Evolutionary conservation across 1,140 invertebrate species (phyloP), one percentile per base, ranked within the genome.

Genomic region (Micrasema minimum): DNA sequence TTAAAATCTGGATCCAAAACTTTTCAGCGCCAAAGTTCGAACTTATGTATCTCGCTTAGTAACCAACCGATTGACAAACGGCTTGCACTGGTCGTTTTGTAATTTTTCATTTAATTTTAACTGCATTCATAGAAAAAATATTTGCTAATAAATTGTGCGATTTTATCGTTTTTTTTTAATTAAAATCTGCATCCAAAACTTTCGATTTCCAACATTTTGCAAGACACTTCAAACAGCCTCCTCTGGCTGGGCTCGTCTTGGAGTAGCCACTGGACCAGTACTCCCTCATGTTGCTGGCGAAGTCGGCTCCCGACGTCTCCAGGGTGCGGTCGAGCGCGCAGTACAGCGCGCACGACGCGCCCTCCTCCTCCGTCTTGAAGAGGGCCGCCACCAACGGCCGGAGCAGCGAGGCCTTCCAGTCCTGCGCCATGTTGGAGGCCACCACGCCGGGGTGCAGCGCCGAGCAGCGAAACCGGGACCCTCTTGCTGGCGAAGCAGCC

Each of bases 391-490:
- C 6, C 5, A 45, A 1, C 9, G 31, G 10, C 2, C 26, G 1
- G 9, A 61, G 20, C 7, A 43, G 1, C 0, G 22, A 50, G 46
- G 20, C 26, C 41, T 20, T 46, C 38, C 38, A 45, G 38, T 46
- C 62, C 18, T 37, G n/a, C n/a, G 43, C 45, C 48, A 97, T 80
- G 72, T 92, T 91, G 1, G 95, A 96, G 78, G 92, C 87, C 1
- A 96, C 92, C 43, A 97, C 85, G n/a, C 96, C 96, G 5, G 96
- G 96, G 85, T 97, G 95, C 11, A 96, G 89, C 0, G 91, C 87
- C 78, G 90, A 90, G 0, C 89, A 84, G 78, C 89, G 87, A n/a
- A 0, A 97, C 88, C 41, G 81, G 79, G 2, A 83, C 76, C 2
- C 87, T 81, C 64, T 87, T 81, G 18, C 86, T 80, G 77, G 83